Base-by-base conservation (phyloP, 2,888 invertebrate species). In the Eledona agricola region DNA sequence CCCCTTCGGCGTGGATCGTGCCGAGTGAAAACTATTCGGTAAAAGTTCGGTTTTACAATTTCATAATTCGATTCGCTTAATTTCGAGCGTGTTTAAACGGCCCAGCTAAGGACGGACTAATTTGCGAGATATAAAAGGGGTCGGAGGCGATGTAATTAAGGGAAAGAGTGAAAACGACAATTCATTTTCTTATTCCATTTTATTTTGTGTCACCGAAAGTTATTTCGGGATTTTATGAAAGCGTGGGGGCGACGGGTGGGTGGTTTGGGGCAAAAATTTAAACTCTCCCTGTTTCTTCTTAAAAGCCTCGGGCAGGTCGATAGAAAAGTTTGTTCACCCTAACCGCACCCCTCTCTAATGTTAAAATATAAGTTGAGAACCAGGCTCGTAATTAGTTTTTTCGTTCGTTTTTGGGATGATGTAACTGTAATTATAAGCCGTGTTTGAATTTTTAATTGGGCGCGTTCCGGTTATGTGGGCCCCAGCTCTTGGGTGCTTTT, bases 101-200 rank as follows among this genome's bases (percentile, higher is more conserved):
- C 53, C 49, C 59, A 52, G 45, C 57, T 54, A 59, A 58, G 57
- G 57, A 57, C 55, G 55, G 60, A 46, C 57, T 59, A 59, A 61
- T 58, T 43, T 43, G 29, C 43, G 22, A 43, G 31, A 31, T 29
- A 31, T 43, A 47, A 38, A 28, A 38, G 28, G 47, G 11, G 28
- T 12, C 26, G 42, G 16, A 34, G 51, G 37, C 3, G 49, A 63
- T 59, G 61, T 68, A 67, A 69, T 69, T 66, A 68, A 65, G 60
- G 59, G 60, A 63, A 61, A 65, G 65, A 68, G 67, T 66, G 63
- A 67, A 69, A 66, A 66, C 66, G 67, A 66, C 69, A 68, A 67
- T 69, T 70, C 67, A 65, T 70, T 70, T 67, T 69, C 69, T 67
- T 69, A 64, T 66, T 68, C 62, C 66, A 56, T 65, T 67, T 64